phyloP scores from a whole-genome alignment of 2,797 vertebrate species.

The Lepilemur septentrionalis region DNA sequence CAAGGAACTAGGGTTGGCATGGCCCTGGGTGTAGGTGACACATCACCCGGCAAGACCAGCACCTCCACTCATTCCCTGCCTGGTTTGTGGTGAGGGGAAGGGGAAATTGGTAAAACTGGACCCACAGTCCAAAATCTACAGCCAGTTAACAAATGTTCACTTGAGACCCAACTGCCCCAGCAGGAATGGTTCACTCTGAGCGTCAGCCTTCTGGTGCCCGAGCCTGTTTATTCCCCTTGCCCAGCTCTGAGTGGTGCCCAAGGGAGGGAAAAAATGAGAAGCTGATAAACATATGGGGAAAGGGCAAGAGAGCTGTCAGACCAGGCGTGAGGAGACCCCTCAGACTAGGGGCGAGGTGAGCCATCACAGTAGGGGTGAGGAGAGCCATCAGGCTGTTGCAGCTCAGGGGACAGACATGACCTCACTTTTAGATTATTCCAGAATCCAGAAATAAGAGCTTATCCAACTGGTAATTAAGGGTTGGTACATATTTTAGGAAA shows the following conservation, averaged over 20 bases:
- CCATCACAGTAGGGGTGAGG: background rate
- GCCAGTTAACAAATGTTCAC: background rate
- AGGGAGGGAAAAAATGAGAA: background rate
- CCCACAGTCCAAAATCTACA: background rate
- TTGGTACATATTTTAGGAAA: background rate
- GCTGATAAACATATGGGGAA: background rate
- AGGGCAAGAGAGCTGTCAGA: background rate
- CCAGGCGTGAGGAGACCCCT: background rate
- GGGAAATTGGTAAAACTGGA: background rate
- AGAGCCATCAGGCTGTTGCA: background rate
- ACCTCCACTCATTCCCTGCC: background rate
- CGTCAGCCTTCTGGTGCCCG: background rate
- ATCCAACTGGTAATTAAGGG: background rate
- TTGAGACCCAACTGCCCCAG: background rate
- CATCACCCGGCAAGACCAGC: background rate
- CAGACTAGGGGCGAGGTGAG: background rate
- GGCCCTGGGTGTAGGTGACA: conserved; percentile 27
- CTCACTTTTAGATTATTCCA: background rate
- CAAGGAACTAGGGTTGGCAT: conserved; percentile 58
- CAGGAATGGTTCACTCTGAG: background rate
- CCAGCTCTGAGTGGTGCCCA: background rate
- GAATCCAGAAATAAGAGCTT: background rate
- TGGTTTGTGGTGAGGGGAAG: background rate
- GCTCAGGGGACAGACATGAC: background rate
- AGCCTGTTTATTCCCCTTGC: background rate